Base-by-base conservation (phyloP, 2,113 vertebrate genomes). In the Gracilinanus agilis region DNA sequence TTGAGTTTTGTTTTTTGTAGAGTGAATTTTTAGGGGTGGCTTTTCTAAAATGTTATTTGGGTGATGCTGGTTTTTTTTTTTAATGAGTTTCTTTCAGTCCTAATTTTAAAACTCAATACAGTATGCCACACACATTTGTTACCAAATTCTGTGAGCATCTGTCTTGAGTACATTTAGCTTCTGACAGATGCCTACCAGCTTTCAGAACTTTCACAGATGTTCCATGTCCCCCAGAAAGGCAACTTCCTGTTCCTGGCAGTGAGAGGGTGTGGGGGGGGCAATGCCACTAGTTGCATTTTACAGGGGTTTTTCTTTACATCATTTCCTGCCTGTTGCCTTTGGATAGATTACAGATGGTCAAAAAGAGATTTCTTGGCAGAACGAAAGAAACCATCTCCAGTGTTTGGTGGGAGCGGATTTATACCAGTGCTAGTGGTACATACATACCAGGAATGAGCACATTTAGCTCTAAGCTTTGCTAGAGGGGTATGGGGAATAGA, bases 271-370 rank as follows among this genome's bases (percentile, higher is more conserved):
- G 25, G 83, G 92, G 94, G 91, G 95, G 95, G 67, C 67, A 83
- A 40, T 90, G 94, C 96, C 96, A 54, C 88, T 89, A 93, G 54
- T 97, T 96, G 98, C 95, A 3, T 96, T 96, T 94, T 91, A 91
- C 44, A 40, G 94, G 96, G 96, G 94, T 93, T 97, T 98, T 97
- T 95, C 97, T 97, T 90, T 95, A 96, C 90, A 94, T 97, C 95
- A 91, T 96, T 97, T 98, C 97, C 97, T 97, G 96, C 94, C 90
- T 19, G 90, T 94, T 96, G 96, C 95, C 96, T 97, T 91, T 97
- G 96, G 96, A 98, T 98, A 95, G 96, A 95, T 97, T 97, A 91
- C 97, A 98, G 96, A 97, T 97, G 97, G 97, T 96, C 96, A 96
- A 96, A 96, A 95, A 97, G 95, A 96, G 96, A 93, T 96, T 97